A percentile compares a stretch with the other conserved stretches of the same genome.
phyloP scores from a whole-genome alignment of 2,113 vertebrate genomes.

The Etia nguti region DNA sequence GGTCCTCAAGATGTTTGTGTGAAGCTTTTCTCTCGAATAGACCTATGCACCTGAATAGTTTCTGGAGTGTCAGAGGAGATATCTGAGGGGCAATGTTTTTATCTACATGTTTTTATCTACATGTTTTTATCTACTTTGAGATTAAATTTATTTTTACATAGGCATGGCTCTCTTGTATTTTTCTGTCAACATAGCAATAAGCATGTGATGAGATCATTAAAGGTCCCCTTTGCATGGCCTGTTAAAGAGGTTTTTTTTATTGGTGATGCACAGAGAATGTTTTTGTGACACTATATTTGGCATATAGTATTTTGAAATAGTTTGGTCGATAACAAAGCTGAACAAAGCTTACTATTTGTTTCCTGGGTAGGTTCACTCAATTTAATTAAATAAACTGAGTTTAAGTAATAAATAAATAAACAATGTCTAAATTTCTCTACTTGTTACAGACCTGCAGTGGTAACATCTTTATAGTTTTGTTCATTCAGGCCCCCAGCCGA shows the following conservation, averaged over 20 bases:
- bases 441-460: background rate
- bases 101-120: background rate
- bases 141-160: slow-evolving; percentile 63
- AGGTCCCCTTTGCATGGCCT: background rate
- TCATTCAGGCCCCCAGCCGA: background rate
- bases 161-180: background rate
- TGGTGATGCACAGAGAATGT: background rate
- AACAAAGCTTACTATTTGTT: background rate
- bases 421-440: background rate
- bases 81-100: background rate
- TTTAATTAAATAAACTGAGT: background rate
- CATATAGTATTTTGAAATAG: background rate
- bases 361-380: background rate
- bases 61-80: background rate
- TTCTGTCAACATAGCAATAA: background rate
- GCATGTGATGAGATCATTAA: background rate
- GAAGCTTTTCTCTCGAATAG: background rate
- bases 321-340: background rate
- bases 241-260: accelerated
- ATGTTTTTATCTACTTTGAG: slow-evolving; percentile 44
- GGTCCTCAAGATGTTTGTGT: background rate
- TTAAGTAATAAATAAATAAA: background rate
- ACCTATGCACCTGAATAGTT: background rate
- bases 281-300: background rate
- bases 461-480: background rate